Conservation (phyloP, 2,113 vertebrate genomes). For the Percina caprodes region DNA sequence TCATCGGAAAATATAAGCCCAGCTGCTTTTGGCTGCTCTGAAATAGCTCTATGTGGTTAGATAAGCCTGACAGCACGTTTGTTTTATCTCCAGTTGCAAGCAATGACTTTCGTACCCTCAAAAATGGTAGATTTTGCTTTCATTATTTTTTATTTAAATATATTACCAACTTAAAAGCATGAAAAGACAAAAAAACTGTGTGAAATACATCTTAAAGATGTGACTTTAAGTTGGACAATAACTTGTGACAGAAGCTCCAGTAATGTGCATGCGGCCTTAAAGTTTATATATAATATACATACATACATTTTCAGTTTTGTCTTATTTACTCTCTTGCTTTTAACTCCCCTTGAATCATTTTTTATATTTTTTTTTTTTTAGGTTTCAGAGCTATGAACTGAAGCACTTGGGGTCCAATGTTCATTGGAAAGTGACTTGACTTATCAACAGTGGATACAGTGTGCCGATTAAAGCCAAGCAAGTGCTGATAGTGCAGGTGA, state of each 20-base stretch:
- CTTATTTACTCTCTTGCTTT: too few species aligned
- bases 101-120: background rate
- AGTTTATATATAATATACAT: too few species aligned
- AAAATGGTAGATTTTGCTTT: background rate
- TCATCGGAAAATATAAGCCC: slow-evolving; percentile 42
- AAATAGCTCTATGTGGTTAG: slow-evolving; percentile 52
- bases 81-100: background rate
- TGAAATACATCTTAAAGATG: background rate
- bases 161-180: background rate
- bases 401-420: too few species aligned
- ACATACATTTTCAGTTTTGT: background rate
- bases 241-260: background rate
- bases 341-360: too few species aligned
- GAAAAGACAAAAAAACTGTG: background rate
- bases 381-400: too few species aligned
- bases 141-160: background rate
- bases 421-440: too few species aligned
- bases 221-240: background rate
- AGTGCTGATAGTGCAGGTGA: background rate
- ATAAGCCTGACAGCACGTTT: slow-evolving; percentile 27
- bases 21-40: slow-evolving; percentile 34
- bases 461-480: background rate
- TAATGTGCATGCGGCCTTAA: too few species aligned
- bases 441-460: background rate
- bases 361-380: too few species aligned